phyloP scores from a whole-genome alignment of 2,797 vertebrate genomes.

The Siniperca undulata region DNA sequence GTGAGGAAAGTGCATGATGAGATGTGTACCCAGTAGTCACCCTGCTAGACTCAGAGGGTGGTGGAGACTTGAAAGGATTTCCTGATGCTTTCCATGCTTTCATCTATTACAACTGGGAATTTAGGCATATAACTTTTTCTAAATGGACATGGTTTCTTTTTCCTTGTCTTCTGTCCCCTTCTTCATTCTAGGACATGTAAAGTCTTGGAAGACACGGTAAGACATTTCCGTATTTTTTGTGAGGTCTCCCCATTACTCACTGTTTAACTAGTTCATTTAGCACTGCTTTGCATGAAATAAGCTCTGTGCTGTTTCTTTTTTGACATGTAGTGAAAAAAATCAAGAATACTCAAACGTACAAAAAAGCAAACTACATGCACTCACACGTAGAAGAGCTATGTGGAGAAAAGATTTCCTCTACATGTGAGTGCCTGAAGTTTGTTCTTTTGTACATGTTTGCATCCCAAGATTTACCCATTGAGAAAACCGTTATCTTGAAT shows the following conservation, averaged over 20 bases:
- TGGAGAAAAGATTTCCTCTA: not conserved
- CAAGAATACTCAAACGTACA: not conserved
- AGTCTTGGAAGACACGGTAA: constrained; percentile 17
- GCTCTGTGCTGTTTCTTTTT: not conserved
- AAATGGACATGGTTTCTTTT: constrained; percentile 6
- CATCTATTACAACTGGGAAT: not conserved
- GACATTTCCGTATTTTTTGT: not conserved
- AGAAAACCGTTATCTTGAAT: not conserved
- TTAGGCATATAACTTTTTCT: not conserved
- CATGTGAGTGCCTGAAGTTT: not conserved
- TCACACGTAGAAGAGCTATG: too few species aligned
- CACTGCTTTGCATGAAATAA: constrained; percentile 13
- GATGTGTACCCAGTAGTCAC: constrained; percentile 55
- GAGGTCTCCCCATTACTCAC: not conserved
- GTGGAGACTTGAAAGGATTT: constrained; percentile 70
- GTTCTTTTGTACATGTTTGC: not conserved
- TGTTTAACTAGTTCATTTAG: not conserved
- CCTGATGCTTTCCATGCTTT: constrained; percentile 54
- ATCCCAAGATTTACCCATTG: not conserved
- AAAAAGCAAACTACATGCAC: not conserved
- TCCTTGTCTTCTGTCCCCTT: not conserved
- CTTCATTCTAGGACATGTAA: not conserved
- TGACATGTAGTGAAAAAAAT: not conserved
- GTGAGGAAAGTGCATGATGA: constrained; percentile 51
- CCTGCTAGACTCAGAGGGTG: constrained; percentile 39